Conservation (phyloP, 2,113 vertebrate genomes). For the Corapipo altera region DNA sequence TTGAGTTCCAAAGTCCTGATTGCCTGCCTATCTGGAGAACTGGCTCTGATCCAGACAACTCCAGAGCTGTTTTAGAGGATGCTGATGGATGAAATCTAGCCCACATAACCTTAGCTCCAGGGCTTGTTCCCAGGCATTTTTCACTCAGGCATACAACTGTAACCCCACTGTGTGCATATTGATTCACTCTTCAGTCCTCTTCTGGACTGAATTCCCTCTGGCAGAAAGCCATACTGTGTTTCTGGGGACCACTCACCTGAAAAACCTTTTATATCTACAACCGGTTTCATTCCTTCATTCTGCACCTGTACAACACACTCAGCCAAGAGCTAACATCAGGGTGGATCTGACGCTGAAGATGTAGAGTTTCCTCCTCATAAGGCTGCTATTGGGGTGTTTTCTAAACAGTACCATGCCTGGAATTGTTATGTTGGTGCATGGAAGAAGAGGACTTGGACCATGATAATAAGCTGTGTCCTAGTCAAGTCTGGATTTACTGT, state of each 20-base stretch:
- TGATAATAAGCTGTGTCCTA: not conserved
- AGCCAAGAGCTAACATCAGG: not conserved
- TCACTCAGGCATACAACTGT: not conserved
- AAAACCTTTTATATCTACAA: not conserved
- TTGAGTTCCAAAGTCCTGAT: not conserved
- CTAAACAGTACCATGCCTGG: not conserved
- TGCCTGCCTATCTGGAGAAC: not conserved
- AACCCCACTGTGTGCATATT: accelerated
- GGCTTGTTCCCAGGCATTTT: not conserved
- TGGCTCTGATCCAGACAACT: not conserved
- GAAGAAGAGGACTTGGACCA: not conserved
- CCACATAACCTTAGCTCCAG: not conserved
- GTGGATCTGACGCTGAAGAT: not conserved
- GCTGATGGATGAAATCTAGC: not conserved
- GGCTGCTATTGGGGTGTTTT: not conserved
- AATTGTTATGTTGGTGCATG: not conserved
- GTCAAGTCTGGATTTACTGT: not conserved
- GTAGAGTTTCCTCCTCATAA: not conserved
- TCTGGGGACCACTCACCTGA: not conserved
- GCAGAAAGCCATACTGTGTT: not conserved
- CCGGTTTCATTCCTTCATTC: not conserved
- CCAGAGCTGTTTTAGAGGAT: not conserved
- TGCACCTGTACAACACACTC: not conserved
- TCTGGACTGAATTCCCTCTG: not conserved
- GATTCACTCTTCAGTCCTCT: not conserved